Conservation (phyloP, 2,113 vertebrate species). For the Prochilodus magdalenae region DNA sequence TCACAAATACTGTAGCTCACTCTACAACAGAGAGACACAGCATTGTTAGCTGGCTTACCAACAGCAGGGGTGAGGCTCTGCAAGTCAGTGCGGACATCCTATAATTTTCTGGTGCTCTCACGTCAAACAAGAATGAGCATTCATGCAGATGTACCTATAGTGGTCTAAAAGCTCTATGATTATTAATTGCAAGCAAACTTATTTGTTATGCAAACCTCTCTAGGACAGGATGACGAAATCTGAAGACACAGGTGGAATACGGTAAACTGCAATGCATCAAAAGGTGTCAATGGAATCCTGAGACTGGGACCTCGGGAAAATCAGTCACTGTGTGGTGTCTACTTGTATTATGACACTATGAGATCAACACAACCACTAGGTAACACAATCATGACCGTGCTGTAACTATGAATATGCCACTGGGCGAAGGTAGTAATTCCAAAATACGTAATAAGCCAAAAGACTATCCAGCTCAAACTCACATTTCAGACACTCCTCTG, state of each 20-base stretch:
- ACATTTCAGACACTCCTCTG: not conserved
- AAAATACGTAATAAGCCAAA: not conserved
- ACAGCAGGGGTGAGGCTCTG: constrained; percentile 17
- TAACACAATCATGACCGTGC: not conserved
- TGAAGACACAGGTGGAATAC: not conserved
- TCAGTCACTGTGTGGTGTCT: not conserved
- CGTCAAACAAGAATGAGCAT: not conserved
- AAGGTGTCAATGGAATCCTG: not conserved
- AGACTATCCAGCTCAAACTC: not conserved
- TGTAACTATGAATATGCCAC: not conserved
- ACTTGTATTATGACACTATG: constrained; percentile 10
- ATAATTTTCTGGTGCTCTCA: not conserved
- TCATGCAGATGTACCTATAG: not conserved
- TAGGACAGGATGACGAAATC: not conserved
- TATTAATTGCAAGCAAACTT: not conserved
- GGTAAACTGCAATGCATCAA: not conserved
- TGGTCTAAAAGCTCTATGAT: not conserved
- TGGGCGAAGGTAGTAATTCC: not conserved
- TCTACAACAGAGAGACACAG: not conserved
- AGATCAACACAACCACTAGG: not conserved
- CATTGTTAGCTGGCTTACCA: not conserved
- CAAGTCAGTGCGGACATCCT: not conserved
- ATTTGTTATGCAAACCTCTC: not conserved
- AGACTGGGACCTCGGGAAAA: not conserved
- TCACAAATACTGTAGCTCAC: not conserved